These are phyloP conservation scores for Engraulis encrasicolus DNA, from an alignment of 2,113 vertebrate genomes.

Conservation along the genomic window DNA sequence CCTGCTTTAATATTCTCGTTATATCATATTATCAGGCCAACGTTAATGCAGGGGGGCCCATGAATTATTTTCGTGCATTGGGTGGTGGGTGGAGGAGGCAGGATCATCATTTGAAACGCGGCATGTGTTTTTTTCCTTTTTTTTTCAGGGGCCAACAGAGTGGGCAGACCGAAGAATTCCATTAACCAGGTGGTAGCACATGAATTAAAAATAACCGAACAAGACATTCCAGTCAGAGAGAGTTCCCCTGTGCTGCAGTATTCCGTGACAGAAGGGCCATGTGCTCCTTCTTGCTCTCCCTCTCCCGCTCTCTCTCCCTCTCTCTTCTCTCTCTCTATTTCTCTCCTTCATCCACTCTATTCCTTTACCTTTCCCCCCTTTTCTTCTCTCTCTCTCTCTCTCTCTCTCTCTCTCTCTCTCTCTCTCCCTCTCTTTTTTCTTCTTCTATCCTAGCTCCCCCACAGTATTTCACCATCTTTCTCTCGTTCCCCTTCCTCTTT, in stretches of 20 bases:
- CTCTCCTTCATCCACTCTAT: not conserved
- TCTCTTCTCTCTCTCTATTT: not conserved
- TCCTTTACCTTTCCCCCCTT: not conserved
- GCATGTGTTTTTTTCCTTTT: too few relatives aligned
- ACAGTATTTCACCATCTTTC: not conserved
- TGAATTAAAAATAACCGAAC: constrained; percentile 98
- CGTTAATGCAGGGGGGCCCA: constrained; percentile 66
- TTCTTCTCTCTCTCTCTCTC: not conserved
- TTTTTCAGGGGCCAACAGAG: constrained; percentile 66
- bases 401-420: not conserved
- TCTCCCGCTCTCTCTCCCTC: too few relatives aligned
- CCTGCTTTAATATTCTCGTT: constrained; percentile 68
- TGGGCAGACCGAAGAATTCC: constrained; percentile 88
- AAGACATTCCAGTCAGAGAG: constrained; percentile 90
- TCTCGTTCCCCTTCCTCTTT: constrained; percentile 4
- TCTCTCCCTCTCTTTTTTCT: not conserved
- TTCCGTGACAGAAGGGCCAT: constrained; percentile 77
- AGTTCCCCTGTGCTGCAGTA: constrained; percentile 77
- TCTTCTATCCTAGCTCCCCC: too few relatives aligned
- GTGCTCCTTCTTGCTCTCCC: not conserved
- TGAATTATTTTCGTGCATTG: constrained; percentile 73
- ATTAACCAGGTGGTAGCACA: constrained; percentile 93
- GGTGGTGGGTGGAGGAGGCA: constrained; percentile 63
- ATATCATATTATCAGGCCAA: constrained; percentile 67
- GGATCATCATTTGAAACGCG: constrained; percentile 75